A percentile compares a stretch with the other conserved stretches of the same genome.
These are phyloP conservation scores for Austrofundulus limnaeus DNA, from an alignment of 2,113 vertebrate species.

Conservation along the genomic window DNA sequence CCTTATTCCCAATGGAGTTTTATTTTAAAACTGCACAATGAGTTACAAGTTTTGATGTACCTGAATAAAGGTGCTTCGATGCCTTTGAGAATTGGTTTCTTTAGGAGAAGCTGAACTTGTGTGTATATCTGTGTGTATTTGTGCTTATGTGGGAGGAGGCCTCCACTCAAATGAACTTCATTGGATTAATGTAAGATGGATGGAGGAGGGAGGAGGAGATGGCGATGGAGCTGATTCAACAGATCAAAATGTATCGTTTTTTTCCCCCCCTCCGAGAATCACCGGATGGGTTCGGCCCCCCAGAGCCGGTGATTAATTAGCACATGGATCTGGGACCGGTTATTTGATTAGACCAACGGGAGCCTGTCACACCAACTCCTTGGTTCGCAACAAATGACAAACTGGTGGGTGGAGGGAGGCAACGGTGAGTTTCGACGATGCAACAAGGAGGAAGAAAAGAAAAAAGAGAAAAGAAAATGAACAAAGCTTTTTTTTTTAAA, in stretches of 20 bases:
- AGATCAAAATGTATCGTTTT: constrained; percentile 67
- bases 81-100: too few relatives aligned
- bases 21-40: too few relatives aligned
- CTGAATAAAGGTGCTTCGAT: too few relatives aligned
- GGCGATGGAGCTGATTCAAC: constrained; percentile 63
- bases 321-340: constrained; percentile 65
- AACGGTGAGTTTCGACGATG: constrained; percentile 16
- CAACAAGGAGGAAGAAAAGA: neutral
- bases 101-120: constrained; percentile 1
- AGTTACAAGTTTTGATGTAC: too few relatives aligned
- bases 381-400: constrained; percentile 48
- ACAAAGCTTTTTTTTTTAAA: constrained; percentile 31
- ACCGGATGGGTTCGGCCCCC: constrained; percentile 53
- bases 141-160: neutral
- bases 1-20: too few relatives aligned
- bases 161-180: constrained; percentile 54
- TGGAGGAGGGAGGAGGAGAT: constrained; percentile 45
- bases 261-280: constrained; percentile 12
- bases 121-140: neutral
- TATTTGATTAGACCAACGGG: constrained; percentile 72
- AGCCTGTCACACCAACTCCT: constrained; percentile 58
- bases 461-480: neutral
- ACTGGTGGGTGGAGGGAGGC: neutral
- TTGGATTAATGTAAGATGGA: constrained; percentile 65
- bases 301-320: constrained; percentile 75